phyloP scores from a whole-genome alignment of 1,140 invertebrate genomes.

The Drosophila biarmipes region DNA sequence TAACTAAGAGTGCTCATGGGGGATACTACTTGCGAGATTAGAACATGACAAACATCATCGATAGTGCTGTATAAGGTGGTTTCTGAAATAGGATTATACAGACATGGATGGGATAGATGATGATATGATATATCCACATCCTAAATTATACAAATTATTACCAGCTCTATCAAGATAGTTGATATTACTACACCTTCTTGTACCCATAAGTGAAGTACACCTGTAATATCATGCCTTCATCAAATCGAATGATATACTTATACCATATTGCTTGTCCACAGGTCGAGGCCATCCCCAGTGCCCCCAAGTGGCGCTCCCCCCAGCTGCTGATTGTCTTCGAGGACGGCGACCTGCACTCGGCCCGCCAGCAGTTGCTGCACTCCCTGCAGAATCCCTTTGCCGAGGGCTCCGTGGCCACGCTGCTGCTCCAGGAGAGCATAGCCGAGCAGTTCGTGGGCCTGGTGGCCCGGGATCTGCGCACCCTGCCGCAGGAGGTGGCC shows the following conservation, averaged over 20 bases:
- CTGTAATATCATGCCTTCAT: too few relatives aligned
- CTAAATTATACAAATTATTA: too few relatives aligned
- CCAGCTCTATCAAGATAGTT: too few relatives aligned
- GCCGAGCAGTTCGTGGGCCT: slow-evolving; percentile 50
- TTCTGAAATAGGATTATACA: too few relatives aligned
- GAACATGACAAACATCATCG: too few relatives aligned
- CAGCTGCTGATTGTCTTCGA: slow-evolving; percentile 66
- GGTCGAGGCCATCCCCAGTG: slow-evolving; percentile 6
- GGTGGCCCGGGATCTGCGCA: slow-evolving; percentile 31
- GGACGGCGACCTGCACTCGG: slow-evolving; percentile 64
- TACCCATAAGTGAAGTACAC: not conserved
- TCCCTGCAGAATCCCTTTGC: slow-evolving; percentile 67
- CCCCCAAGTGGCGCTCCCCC: not conserved
- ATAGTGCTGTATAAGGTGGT: too few relatives aligned
- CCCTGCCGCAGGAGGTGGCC: slow-evolving; percentile 26
- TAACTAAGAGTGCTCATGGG: too few relatives aligned
- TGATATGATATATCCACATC: too few relatives aligned
- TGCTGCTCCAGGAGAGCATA: slow-evolving; percentile 70
- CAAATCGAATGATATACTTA: too few relatives aligned
- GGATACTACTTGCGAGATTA: too few relatives aligned
- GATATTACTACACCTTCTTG: too few relatives aligned
- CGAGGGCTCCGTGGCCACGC: slow-evolving; percentile 43
- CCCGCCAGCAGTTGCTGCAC: slow-evolving; percentile 51
- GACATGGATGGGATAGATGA: too few relatives aligned
- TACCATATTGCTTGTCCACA: not conserved